A percentile compares a stretch with the other conserved stretches of the same genome.
phyloP scores from a whole-genome alignment of 2,797 vertebrate species.

The Sebastes taczanowskii region DNA sequence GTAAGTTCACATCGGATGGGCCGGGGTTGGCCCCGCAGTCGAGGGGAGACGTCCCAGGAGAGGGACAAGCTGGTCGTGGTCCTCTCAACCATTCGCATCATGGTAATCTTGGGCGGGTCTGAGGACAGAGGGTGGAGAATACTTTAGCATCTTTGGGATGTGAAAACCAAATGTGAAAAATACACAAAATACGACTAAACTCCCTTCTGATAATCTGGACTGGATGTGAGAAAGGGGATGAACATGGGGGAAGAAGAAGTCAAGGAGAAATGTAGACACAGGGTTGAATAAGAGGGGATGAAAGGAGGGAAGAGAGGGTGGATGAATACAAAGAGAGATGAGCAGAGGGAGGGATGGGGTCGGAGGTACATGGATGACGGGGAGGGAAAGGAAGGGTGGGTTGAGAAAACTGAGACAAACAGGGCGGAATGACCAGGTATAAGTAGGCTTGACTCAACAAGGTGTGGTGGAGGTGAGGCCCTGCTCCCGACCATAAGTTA shows the following conservation, averaged over 20 bases:
- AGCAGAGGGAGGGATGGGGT: too few relatives aligned
- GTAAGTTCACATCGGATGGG: slow-evolving; percentile 90
- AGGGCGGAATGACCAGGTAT: too few relatives aligned
- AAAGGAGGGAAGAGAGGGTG: background rate
- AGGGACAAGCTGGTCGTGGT: slow-evolving; percentile 86
- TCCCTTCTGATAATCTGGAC: background rate
- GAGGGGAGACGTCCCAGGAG: slow-evolving; percentile 88
- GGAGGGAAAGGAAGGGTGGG: too few relatives aligned
- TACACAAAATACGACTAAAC: background rate
- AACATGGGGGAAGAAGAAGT: background rate
- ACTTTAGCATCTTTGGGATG: background rate
- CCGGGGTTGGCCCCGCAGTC: slow-evolving; percentile 72
- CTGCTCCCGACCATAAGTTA: too few relatives aligned
- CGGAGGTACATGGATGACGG: too few relatives aligned
- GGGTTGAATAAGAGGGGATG: background rate
- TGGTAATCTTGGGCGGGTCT: slow-evolving; percentile 92
- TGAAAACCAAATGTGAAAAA: background rate
- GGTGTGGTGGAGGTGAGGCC: too few relatives aligned
- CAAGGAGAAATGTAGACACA: background rate
- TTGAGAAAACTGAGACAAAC: too few relatives aligned
- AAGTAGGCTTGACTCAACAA: too few relatives aligned
- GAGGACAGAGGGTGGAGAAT: slow-evolving; percentile 26
- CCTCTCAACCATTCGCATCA: slow-evolving; percentile 84
- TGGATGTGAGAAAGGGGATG: background rate
- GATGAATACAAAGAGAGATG: too few relatives aligned